Evolutionary conservation across 1,140 invertebrate species (phyloP).

Genomic region (Drosophila nasuta): DNA sequence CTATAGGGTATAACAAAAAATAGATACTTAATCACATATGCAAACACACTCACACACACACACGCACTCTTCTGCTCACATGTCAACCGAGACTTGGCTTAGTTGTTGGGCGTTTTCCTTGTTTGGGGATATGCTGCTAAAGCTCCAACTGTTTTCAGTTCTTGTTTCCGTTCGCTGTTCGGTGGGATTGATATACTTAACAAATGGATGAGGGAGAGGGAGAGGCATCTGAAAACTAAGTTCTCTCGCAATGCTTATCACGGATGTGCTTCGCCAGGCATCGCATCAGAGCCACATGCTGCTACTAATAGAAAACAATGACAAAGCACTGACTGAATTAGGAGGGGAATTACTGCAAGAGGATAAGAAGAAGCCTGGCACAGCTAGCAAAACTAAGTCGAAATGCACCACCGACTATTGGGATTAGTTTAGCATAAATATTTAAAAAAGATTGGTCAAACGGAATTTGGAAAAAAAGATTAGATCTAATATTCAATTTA

Average conservation of each 20-base stretch:
- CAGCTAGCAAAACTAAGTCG: not conserved
- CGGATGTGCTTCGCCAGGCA: slow-evolving; percentile 24
- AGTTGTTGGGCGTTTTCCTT: slow-evolving; percentile 39
- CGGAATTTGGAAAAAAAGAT: too few species aligned
- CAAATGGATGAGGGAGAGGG: not conserved
- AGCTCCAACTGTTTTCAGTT: slow-evolving; percentile 28
- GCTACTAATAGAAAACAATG: slow-evolving; percentile 56
- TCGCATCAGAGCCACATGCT: not conserved
- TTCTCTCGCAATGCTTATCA: slow-evolving; percentile 41
- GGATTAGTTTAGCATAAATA: not conserved
- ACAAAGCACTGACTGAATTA: slow-evolving; percentile 53
- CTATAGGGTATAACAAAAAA: slow-evolving; percentile 32
- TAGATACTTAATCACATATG: slow-evolving; percentile 49
- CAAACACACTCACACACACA: slow-evolving; percentile 23
- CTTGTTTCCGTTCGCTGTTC: slow-evolving; percentile 10
- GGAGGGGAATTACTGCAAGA: slow-evolving; percentile 14
- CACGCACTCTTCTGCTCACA: slow-evolving; percentile 11
- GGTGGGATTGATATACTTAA: not conserved
- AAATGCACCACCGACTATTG: not conserved
- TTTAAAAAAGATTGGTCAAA: not conserved
- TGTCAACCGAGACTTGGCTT: slow-evolving; percentile 39
- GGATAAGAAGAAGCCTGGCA: not conserved
- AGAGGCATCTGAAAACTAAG: slow-evolving; percentile 39
- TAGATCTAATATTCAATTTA: too few species aligned
- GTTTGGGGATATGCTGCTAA: slow-evolving; percentile 33